phyloP scores from a whole-genome alignment of 30 jellyfish, hydroid and myxozoan genomes.

The Aurelia aurita complex sp. Pacific region DNA sequence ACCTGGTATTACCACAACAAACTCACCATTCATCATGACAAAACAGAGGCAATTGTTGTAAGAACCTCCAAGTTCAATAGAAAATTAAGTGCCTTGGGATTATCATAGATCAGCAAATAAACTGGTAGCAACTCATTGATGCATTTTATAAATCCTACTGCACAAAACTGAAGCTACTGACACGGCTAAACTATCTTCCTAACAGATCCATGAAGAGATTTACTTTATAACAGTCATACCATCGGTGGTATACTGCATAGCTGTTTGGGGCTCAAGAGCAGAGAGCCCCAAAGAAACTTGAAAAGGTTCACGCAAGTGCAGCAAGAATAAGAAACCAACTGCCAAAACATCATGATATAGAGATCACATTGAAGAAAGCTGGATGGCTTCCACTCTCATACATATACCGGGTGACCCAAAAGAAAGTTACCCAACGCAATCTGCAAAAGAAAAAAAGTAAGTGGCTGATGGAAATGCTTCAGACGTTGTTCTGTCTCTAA shows the following conservation, averaged over 20 bases:
- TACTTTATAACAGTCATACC: not conserved
- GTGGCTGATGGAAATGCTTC: too few species aligned
- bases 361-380: not conserved
- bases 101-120: slow-evolving; percentile 25
- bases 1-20: slow-evolving; percentile 12
- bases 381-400: too few species aligned
- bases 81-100: slow-evolving; percentile 9
- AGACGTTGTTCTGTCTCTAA: too few species aligned
- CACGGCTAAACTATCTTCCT: slow-evolving; percentile 28
- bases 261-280: slow-evolving; percentile 21
- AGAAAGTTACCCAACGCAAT: too few species aligned
- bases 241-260: slow-evolving; percentile 4
- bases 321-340: not conserved
- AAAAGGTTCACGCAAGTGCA: not conserved
- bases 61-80: slow-evolving; percentile 24
- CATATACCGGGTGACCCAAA: too few species aligned
- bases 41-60: slow-evolving; percentile 23
- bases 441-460: too few species aligned
- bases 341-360: slow-evolving; percentile 14
- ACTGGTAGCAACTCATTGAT: slow-evolving; percentile 28
- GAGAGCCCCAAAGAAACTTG: not conserved
- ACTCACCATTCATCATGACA: slow-evolving; percentile 20
- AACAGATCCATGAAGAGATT: too few species aligned
- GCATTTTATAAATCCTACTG: slow-evolving; percentile 17
- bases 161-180: slow-evolving; percentile 27